These are phyloP conservation scores for Danio rerio DNA, from an alignment of 2,113 vertebrate species.

Conservation along the genomic window DNA sequence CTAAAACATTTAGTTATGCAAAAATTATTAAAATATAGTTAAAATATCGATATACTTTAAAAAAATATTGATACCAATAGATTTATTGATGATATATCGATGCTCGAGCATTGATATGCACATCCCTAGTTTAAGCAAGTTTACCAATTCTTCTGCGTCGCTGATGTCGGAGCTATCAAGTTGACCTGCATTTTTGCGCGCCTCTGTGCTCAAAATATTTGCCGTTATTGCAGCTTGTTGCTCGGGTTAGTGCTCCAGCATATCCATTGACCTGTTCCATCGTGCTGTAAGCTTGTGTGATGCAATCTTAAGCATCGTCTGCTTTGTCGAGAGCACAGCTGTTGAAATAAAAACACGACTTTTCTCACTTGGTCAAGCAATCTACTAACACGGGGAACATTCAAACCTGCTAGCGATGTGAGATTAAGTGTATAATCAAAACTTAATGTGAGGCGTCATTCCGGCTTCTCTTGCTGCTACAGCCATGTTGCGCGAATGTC, in stretches of 20 bases:
- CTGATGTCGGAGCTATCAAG: no score
- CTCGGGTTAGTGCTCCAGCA: background rate
- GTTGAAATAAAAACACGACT: constrained; percentile 36
- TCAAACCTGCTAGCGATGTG: background rate
- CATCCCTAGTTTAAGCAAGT: constrained; percentile 42
- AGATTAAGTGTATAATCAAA: constrained; percentile 34
- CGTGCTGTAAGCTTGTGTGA: no score
- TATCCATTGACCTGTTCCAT: no score
- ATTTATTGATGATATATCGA: no score
- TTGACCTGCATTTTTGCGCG: constrained; percentile 25
- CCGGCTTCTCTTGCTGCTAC: background rate
- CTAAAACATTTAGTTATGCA: no score
- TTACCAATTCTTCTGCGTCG: no score
- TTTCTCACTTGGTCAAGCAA: constrained; percentile 35
- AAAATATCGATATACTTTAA: no score
- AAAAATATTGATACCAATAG: no score
- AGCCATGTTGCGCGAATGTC: background rate
- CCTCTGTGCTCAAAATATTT: background rate
- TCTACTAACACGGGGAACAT: constrained; percentile 5
- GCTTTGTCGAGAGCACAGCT: background rate
- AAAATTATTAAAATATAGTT: no score
- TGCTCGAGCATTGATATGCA: no score
- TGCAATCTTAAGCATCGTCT: no score
- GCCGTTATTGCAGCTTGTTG: constrained; percentile 27
- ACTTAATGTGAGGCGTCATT: background rate